phyloP scores from a whole-genome alignment of 1,140 invertebrate genomes.

The Drosophila albomicans region DNA sequence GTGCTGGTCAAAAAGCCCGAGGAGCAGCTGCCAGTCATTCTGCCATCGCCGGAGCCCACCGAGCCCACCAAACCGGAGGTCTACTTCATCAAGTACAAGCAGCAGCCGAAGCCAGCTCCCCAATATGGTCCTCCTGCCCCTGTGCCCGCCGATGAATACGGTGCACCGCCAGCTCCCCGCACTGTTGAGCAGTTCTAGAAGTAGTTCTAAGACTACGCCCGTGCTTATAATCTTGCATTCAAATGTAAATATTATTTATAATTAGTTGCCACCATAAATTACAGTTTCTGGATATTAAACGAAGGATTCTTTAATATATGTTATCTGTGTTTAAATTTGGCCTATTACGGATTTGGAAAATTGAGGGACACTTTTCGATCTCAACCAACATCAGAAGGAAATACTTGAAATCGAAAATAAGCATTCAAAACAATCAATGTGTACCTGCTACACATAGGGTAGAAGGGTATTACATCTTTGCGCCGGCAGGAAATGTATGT shows the following conservation, averaged over 20 bases:
- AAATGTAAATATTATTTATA: constrained; percentile 74
- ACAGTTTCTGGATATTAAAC: constrained; percentile 60
- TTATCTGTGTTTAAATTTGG: neutral
- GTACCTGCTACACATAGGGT: no score
- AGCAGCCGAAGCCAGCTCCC: constrained; percentile 69
- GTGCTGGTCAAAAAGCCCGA: constrained; percentile 92
- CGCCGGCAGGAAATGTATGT: no score
- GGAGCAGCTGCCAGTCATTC: constrained; percentile 73
- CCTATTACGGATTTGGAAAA: neutral
- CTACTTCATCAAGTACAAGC: constrained; percentile 87
- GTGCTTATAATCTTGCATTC: constrained; percentile 1
- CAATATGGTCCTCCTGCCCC: constrained; percentile 77
- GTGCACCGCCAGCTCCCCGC: constrained; percentile 74
- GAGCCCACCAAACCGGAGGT: constrained; percentile 87
- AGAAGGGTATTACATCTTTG: no score
- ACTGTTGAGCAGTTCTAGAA: constrained; percentile 70
- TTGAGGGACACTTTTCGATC: no score
- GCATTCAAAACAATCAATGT: no score
- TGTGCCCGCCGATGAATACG: constrained; percentile 73
- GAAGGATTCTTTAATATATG: constrained; percentile 24
- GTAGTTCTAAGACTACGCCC: constrained; percentile 19
- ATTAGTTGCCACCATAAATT: constrained; percentile 21
- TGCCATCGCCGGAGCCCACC: constrained; percentile 86
- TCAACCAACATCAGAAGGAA: no score
- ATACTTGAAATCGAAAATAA: no score